phyloP scores from a whole-genome alignment of 2,797 vertebrate genomes.

The Malurus leucopterus region DNA sequence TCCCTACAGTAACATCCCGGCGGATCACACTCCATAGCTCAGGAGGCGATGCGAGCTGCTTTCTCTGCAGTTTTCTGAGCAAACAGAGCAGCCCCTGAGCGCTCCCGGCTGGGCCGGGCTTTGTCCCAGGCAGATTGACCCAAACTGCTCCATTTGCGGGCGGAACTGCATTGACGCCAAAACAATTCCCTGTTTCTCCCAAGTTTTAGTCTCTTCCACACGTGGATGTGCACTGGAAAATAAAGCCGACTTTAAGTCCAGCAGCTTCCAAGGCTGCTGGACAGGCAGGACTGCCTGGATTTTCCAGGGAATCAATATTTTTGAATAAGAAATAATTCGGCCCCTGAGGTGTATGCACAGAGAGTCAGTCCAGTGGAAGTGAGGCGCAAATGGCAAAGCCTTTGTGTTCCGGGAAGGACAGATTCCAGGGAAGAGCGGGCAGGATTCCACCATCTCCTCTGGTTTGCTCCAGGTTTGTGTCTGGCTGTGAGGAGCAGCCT shows the following conservation, averaged over 20 bases:
- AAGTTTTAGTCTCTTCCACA: background rate
- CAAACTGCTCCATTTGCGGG: background rate
- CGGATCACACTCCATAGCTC: background rate
- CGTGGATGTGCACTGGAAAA: background rate
- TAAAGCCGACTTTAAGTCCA: background rate
- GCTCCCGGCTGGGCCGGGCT: background rate
- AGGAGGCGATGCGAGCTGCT: background rate
- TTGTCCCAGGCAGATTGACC: background rate
- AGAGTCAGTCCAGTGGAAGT: background rate
- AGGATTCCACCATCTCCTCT: background rate
- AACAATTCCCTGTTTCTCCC: background rate
- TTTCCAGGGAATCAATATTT: background rate
- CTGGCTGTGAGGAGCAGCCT: background rate
- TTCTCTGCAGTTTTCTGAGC: background rate
- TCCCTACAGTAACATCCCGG: background rate
- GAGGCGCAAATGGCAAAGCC: background rate
- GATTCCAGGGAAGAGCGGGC: background rate
- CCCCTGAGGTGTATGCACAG: background rate
- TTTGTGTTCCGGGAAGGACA: background rate
- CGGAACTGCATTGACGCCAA: accelerated
- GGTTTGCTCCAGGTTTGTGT: background rate
- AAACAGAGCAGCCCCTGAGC: background rate
- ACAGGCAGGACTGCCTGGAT: too few species aligned
- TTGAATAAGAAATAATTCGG: background rate
- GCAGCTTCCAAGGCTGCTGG: too few species aligned